phyloP scores from a whole-genome alignment of 2,113 vertebrate species.

The Heterochromis multidens region DNA sequence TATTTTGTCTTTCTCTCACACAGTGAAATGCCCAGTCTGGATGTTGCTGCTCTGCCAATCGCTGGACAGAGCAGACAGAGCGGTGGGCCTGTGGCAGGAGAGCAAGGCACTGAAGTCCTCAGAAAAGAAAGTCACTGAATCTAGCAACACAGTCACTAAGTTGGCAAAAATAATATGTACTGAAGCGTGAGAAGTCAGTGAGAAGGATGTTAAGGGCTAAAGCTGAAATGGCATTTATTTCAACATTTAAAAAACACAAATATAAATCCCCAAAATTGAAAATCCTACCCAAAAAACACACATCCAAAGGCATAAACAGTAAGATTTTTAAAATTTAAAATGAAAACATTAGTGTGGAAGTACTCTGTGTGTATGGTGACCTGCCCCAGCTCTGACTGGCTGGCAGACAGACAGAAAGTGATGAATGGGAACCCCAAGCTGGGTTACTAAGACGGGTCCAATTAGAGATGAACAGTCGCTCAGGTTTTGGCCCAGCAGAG shows the following conservation, averaged over 20 bases:
- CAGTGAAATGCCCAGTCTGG: background rate
- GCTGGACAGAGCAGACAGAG: too few relatives aligned
- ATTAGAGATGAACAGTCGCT: slow-evolving; percentile 51
- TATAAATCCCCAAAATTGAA: background rate
- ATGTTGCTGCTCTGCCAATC: background rate
- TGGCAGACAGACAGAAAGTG: slow-evolving; percentile 23
- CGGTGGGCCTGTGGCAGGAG: background rate
- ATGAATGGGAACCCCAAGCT: slow-evolving; percentile 1
- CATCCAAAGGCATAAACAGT: background rate
- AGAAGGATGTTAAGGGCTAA: background rate
- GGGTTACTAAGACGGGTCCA: slow-evolving; percentile 37
- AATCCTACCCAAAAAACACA: background rate
- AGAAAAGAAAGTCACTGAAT: background rate
- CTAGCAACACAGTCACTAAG: background rate
- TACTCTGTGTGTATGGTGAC: background rate
- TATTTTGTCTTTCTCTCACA: background rate
- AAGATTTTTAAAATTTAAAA: background rate
- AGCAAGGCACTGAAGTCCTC: background rate
- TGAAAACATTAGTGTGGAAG: background rate
- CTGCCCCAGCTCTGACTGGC: background rate
- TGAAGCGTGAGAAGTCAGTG: background rate
- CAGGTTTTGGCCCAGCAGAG: slow-evolving; percentile 25
- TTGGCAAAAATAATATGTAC: background rate
- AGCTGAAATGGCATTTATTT: background rate
- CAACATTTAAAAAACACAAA: background rate